Conservation (phyloP, 2,797 vertebrate genomes). For the Chelon auratus region DNA sequence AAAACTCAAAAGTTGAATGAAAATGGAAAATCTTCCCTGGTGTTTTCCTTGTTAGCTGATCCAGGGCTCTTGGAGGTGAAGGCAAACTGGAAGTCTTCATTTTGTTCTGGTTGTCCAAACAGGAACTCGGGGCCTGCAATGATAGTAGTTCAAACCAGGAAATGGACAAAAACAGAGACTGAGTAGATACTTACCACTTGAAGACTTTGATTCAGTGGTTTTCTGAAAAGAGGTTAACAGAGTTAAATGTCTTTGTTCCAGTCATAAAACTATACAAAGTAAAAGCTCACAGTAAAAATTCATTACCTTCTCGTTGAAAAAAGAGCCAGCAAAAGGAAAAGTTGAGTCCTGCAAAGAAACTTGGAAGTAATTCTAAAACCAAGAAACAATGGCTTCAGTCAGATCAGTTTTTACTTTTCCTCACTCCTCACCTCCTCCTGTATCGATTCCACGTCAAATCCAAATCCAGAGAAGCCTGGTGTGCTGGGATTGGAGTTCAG, state of each 20-base stretch:
- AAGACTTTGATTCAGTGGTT: constrained; percentile 69
- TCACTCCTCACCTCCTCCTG: constrained; percentile 77
- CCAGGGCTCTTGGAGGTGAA: constrained; percentile 72
- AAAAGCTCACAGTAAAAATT: not conserved
- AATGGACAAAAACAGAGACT: not conserved
- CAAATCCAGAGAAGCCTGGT: constrained; percentile 78
- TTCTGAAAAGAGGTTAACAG: constrained; percentile 69
- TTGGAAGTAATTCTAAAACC: constrained; percentile 15
- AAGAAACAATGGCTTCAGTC: not conserved
- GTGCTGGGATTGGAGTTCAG: constrained; percentile 72
- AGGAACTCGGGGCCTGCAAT: constrained; percentile 75
- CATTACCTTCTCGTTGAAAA: constrained; percentile 83
- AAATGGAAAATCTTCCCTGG: constrained; percentile 77
- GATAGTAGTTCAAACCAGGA: constrained; percentile 5
- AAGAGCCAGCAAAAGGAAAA: constrained; percentile 78
- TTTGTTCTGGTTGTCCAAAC: constrained; percentile 77
- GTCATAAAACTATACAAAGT: not conserved
- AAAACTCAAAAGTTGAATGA: constrained; percentile 79
- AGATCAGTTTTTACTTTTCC: constrained; percentile 8
- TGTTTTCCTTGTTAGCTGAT: constrained; percentile 47
- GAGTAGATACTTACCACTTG: constrained; percentile 66
- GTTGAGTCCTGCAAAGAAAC: constrained; percentile 76
- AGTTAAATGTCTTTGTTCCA: constrained; percentile 2
- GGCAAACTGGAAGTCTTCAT: constrained; percentile 81
- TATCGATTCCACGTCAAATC: constrained; percentile 66